phyloP scores from a whole-genome alignment of 2,888 invertebrate genomes.

The Melinaea marsaeus region DNA sequence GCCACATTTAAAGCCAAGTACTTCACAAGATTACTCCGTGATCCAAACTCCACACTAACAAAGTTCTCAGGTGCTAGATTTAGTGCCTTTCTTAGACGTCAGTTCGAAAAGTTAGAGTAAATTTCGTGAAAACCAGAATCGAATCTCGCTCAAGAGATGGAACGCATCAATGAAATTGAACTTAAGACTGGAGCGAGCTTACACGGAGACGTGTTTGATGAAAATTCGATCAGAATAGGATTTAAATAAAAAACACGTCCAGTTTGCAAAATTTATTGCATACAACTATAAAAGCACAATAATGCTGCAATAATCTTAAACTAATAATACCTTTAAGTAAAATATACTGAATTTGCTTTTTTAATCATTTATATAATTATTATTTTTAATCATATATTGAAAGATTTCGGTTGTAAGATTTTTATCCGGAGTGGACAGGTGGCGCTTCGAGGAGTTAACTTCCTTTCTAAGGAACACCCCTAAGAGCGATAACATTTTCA shows the following conservation, averaged over 20 bases:
- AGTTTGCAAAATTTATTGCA: slow-evolving; percentile 23
- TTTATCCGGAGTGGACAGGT: too few relatives aligned
- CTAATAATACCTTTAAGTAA: slow-evolving; percentile 6
- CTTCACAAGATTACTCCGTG: too few relatives aligned
- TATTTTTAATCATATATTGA: slow-evolving; percentile 11
- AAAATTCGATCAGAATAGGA: background rate
- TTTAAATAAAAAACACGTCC: slow-evolving; percentile 11
- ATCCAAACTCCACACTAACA: slow-evolving; percentile 5
- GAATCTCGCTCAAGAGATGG: slow-evolving; percentile 8
- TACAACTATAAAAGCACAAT: slow-evolving; percentile 23
- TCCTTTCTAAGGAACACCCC: too few relatives aligned
- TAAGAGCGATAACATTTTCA: too few relatives aligned
- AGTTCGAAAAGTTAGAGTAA: slow-evolving; percentile 23
- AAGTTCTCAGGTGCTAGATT: slow-evolving; percentile 31
- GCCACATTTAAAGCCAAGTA: too few relatives aligned
- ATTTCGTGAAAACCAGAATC: slow-evolving; percentile 19
- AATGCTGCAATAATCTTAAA: slow-evolving; percentile 15
- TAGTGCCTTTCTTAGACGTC: slow-evolving; percentile 22
- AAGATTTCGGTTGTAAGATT: background rate
- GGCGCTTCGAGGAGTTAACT: too few relatives aligned
- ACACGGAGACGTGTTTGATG: background rate
- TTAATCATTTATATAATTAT: background rate
- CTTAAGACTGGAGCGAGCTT: background rate
- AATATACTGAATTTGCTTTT: slow-evolving; percentile 4
- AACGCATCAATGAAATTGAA: slow-evolving; percentile 12